phyloP scores from a whole-genome alignment of 2,113 vertebrate species.

The Colaptes auratus region DNA sequence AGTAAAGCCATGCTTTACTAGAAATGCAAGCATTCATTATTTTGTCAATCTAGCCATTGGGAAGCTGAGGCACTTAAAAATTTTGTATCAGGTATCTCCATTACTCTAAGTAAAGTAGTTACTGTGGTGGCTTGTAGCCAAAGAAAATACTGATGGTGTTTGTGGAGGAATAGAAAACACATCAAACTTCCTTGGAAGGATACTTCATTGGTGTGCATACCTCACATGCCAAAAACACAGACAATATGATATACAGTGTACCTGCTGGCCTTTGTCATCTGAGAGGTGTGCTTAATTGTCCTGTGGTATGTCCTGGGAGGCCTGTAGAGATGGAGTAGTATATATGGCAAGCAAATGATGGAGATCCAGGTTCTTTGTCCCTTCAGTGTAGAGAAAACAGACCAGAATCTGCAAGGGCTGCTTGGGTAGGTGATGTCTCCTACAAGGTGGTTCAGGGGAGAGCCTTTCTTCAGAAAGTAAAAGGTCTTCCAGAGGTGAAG shows the following conservation, averaged over 20 bases:
- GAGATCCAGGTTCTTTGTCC: background rate
- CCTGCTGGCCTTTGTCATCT: background rate
- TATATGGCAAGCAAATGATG: background rate
- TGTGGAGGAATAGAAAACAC: background rate
- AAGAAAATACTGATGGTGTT: background rate
- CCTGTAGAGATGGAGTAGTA: background rate
- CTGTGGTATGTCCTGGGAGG: background rate
- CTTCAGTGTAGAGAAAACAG: background rate
- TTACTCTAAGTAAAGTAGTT: background rate
- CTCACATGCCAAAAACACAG: background rate
- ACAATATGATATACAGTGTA: background rate
- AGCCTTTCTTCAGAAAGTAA: background rate
- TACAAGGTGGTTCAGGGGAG: background rate
- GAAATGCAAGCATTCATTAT: background rate
- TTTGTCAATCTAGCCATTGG: background rate
- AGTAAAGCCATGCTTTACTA: background rate
- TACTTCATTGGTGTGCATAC: background rate
- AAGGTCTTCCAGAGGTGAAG: background rate
- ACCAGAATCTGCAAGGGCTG: background rate
- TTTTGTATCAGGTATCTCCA: fast-evolving
- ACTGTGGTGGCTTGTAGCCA: background rate
- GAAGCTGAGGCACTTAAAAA: background rate
- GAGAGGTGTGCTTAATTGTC: background rate
- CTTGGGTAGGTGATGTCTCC: background rate
- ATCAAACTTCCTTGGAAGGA: background rate